Evolutionary conservation across 2,113 vertebrate species (phyloP).

Genomic region (Platichthys stellatus): DNA sequence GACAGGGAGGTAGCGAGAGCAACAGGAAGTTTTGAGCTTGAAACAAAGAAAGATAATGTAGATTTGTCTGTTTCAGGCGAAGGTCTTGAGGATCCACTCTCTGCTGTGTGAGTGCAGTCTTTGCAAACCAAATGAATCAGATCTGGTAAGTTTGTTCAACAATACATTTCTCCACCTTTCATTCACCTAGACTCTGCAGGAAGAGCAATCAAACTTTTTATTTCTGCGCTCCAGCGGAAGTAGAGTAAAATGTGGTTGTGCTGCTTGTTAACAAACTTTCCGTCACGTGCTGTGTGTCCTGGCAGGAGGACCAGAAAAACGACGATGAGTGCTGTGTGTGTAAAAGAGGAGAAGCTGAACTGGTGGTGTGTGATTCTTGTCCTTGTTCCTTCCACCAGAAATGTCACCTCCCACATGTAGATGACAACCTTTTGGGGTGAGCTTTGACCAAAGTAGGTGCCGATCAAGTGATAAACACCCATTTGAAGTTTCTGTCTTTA

Average conservation of each 20-base stretch:
- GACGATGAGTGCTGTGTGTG: conserved; percentile 79
- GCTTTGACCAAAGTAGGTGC: neutral
- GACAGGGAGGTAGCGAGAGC: too few species aligned
- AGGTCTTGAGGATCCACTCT: conserved; percentile 39
- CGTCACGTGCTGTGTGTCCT: neutral
- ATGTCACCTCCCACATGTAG: conserved; percentile 75
- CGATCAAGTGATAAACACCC: neutral
- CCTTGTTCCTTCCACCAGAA: conserved; percentile 78
- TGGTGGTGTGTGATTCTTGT: conserved; percentile 75
- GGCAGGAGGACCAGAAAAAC: conserved; percentile 70
- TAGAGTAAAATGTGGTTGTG: neutral
- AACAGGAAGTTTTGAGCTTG: too few species aligned
- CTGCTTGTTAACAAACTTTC: neutral
- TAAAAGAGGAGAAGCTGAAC: neutral
- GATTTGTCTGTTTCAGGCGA: conserved; percentile 54
- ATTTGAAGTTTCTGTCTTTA: too few species aligned
- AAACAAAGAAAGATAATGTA: neutral
- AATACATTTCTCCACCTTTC: neutral
- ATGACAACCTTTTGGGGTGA: conserved; percentile 15
- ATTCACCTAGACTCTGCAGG: neutral
- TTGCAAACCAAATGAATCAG: conserved; percentile 24
- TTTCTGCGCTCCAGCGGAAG: neutral
- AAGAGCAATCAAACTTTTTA: neutral
- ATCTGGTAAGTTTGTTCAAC: conserved; percentile 55
- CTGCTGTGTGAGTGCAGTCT: conserved; percentile 37